Conservation (phyloP, 2,888 invertebrate species). For the Noctua janthina region DNA sequence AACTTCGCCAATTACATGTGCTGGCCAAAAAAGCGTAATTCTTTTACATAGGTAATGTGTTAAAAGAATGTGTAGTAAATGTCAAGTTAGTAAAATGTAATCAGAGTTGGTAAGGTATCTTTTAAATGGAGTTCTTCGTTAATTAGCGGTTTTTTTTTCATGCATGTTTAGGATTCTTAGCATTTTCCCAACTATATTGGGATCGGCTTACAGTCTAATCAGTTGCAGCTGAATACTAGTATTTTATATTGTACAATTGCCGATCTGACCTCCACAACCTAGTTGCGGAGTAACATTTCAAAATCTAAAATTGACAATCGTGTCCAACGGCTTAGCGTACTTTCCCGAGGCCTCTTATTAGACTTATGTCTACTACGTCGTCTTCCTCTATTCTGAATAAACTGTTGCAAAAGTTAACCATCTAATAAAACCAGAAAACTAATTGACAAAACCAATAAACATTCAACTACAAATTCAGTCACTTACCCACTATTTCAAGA, state of each 20-base stretch:
- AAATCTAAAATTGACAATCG: neutral
- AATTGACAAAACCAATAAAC: slow-evolving; percentile 14
- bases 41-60: slow-evolving; percentile 28
- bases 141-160: neutral
- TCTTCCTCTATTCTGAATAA: neutral
- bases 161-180: neutral
- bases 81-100: neutral
- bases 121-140: neutral
- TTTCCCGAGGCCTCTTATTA: neutral
- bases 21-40: slow-evolving; percentile 37
- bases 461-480: slow-evolving; percentile 9
- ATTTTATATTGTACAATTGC: neutral
- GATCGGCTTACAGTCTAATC: neutral
- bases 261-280: neutral
- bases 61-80: slow-evolving; percentile 31
- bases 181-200: neutral
- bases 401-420: neutral
- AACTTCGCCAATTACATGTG: slow-evolving; percentile 67
- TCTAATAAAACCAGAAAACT: neutral
- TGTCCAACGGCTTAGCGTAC: neutral
- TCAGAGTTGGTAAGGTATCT: neutral
- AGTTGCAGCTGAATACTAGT: neutral
- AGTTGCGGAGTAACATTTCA: neutral
- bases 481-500: neutral
- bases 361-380: neutral